A percentile compares a stretch with the other conserved stretches of the same genome.
These are phyloP conservation scores for Hippocampus abdominalis DNA, from an alignment of 2,113 vertebrate species.

Conservation along the genomic window DNA sequence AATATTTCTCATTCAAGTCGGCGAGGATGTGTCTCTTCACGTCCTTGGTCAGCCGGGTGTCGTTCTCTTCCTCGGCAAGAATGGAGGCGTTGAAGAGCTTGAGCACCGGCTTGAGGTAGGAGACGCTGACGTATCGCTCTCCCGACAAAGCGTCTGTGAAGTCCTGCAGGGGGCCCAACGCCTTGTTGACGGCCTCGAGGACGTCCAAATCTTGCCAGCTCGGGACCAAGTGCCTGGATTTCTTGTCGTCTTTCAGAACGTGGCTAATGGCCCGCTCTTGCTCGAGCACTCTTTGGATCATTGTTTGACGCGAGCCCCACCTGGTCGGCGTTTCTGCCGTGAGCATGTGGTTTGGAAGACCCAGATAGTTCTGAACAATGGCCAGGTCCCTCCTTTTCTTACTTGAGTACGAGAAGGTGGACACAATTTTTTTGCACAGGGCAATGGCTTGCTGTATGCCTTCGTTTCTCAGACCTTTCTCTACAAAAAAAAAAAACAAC, in stretches of 20 bases:
- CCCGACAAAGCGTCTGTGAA: neutral
- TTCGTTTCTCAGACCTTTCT: neutral
- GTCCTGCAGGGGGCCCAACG: neutral
- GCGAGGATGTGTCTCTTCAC: neutral
- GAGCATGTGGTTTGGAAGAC: neutral
- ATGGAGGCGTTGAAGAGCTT: neutral
- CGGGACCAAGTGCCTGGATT: neutral
- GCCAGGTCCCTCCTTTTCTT: neutral
- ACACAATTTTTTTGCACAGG: conserved; percentile 1
- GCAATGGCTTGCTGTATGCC: neutral
- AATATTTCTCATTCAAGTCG: neutral
- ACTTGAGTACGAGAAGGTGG: neutral
- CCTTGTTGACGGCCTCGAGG: neutral
- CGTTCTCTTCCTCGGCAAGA: neutral
- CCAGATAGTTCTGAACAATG: neutral
- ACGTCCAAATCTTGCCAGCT: conserved; percentile 1
- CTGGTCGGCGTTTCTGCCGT: neutral
- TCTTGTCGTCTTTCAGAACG: neutral
- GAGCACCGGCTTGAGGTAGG: conserved; percentile 5
- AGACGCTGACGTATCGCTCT: neutral
- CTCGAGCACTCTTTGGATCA: conserved; percentile 3
- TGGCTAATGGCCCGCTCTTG: neutral
- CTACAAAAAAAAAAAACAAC: neutral
- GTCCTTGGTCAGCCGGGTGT: neutral
- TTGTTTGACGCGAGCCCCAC: conserved; percentile 2